A percentile compares a stretch with the other conserved stretches of the same genome.
Conservation (phyloP, 2,113 vertebrate genomes). For the Entosphenus tridentatus region DNA sequence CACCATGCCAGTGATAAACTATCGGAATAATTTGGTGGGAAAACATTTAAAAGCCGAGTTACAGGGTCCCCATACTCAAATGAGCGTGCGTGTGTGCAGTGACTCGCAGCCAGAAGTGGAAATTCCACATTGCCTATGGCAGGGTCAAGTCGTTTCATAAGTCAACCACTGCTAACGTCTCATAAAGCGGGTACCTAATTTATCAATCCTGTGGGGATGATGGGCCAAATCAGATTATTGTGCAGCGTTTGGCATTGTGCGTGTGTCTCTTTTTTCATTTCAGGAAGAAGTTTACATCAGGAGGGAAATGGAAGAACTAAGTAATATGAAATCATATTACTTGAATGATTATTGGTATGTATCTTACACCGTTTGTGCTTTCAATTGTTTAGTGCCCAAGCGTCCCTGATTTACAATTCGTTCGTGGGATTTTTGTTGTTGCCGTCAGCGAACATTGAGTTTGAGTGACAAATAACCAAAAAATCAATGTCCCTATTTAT, state of each 20-base stretch:
- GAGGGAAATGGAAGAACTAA: constrained; percentile 4
- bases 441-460: background rate
- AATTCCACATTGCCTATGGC: background rate
- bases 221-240: background rate
- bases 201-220: background rate
- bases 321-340: background rate
- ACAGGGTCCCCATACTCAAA: background rate
- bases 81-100: background rate
- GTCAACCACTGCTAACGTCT: background rate
- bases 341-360: background rate
- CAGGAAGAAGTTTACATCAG: constrained; percentile 6
- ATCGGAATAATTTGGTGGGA: too few relatives aligned
- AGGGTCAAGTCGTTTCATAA: background rate
- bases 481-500: too few relatives aligned
- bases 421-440: background rate
- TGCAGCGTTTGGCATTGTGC: background rate
- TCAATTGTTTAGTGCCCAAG: too few relatives aligned
- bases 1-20: too few relatives aligned
- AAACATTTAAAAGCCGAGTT: too few relatives aligned
- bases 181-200: background rate
- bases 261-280: background rate
- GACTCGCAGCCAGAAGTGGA: background rate
- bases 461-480: background rate
- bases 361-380: too few relatives aligned
- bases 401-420: background rate